Evolutionary conservation across 2,888 invertebrate species (phyloP), one percentile per base, ranked within the genome.

Genomic region (Steinernema hermaphroditum): DNA sequence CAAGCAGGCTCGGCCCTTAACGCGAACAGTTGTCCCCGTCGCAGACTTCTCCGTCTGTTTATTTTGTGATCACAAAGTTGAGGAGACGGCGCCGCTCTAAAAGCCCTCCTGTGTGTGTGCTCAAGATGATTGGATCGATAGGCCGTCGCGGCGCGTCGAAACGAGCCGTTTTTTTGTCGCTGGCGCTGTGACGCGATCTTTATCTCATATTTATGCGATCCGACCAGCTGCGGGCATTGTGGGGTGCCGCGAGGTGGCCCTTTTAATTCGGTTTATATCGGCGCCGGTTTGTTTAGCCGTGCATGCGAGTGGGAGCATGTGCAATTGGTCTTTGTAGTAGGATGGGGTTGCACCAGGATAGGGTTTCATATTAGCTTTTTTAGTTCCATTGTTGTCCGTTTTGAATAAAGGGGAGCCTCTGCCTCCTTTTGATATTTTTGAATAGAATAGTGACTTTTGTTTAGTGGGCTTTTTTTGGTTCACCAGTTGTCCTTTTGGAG

Each of bases 171-270:
- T 46, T 46, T 46, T 46, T 16, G 46, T 46, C 46, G 46, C 46
- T 4, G 2, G 2, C n/a, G 8, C 9, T 46, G 46, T 46, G 46
- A 46, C 6, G 46, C 54, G 54, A 54, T 54, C 54, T 54, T 54
- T 54, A 54, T 54, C 54, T 54, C 54, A 54, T 54, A 54, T 54
- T 54, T 24, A 24, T 54, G 37, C 27, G 54, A 14, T 27, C 24
- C 27, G 24, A 54, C 6, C 37, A 37, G 37, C 37, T 12, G 37
- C 37, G 12, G 37, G 37, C 37, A 37, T 37, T 37, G 37, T 37
- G 46, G 46, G 16, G 6, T 16, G 19, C 4, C 9, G 2, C 2
- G 8, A 2, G 19, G 16, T 4, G 8, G 46, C 46, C 16, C 2
- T 4, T 54, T 54, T 27, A 54, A 54, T 54, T 54, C 27, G 24